Base-by-base conservation (phyloP, 1,140 invertebrate genomes). In the Diabrotica undecimpunctata region DNA sequence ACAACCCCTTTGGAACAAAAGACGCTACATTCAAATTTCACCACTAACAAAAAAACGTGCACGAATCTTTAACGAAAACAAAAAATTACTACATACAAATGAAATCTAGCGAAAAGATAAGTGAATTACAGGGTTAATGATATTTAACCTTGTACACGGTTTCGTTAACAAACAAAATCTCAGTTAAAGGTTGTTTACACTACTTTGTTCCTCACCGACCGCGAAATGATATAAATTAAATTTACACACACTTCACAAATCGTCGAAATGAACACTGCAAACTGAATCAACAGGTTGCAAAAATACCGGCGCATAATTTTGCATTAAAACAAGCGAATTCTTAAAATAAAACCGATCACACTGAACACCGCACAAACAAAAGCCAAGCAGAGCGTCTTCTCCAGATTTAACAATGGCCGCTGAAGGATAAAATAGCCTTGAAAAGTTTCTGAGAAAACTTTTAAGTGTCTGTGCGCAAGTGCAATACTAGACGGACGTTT, bases 401-500 rank as follows among this genome's bases (percentile, higher is more conserved):
- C 66, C 68, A 60, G 68, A 72, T 72, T 75, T 72, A 75, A 75
- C 76, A 79, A 78, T 78, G 76, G 76, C 76, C 70, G 74, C 77
- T 71, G 67, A 75, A 76, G 72, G 72, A 76, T 74, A 60, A 69
- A 71, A 71, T 70, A 75, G 71, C 77, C 76, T 78, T 78, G 75
- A 77, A 74, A 73, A 72, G 60, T 71, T 78, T 75, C 72, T 73
- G 66, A 75, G 74, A 76, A 77, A 74, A 77, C 68, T 76, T 77
- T 70, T 66, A 75, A 75, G 74, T 73, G 61, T 5, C 66, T 76
- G 68, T 74, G 66, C 74, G 73, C 70, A 72, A 70, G 69, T 70
- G 54, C 64, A 10, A 38, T 52, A 55, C 2, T 38, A 52, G 66
- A 69, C 67, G 55, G 36, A 56, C 58, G 60, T 68, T 41, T 25